Evolutionary conservation across 2,113 vertebrate species (phyloP).

Genomic region (Pampusana beccarii): DNA sequence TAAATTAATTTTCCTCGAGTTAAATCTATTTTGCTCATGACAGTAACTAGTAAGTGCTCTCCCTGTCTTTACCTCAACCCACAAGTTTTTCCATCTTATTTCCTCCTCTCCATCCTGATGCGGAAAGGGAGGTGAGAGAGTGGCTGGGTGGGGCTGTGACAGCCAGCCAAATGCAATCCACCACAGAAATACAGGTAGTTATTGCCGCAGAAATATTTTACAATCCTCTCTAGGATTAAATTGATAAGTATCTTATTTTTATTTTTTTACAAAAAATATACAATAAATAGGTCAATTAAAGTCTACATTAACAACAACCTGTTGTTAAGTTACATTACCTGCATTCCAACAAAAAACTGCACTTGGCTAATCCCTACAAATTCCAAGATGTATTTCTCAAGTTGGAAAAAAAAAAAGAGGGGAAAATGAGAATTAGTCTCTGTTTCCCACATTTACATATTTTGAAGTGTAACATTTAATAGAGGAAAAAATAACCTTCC

Average conservation of each 20-base stretch:
- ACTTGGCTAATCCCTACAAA: background rate
- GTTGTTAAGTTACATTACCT: background rate
- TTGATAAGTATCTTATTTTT: background rate
- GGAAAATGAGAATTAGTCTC: background rate
- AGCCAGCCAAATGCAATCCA: background rate
- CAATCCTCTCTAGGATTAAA: background rate
- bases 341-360: background rate
- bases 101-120: background rate
- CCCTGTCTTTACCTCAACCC: background rate
- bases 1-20: too few species aligned
- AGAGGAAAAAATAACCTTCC: background rate
- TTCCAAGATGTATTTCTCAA: background rate
- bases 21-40: too few species aligned
- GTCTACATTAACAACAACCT: background rate
- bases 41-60: background rate
- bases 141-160: rapidly evolving
- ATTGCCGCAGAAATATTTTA: background rate
- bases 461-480: background rate
- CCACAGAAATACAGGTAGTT: background rate
- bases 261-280: background rate
- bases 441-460: background rate
- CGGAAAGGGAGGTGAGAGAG: background rate
- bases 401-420: rapidly evolving
- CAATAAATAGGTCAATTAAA: background rate
- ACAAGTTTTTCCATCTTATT: background rate